Conservation (phyloP, 2,113 vertebrate genomes). For the Hyla sarda region DNA sequence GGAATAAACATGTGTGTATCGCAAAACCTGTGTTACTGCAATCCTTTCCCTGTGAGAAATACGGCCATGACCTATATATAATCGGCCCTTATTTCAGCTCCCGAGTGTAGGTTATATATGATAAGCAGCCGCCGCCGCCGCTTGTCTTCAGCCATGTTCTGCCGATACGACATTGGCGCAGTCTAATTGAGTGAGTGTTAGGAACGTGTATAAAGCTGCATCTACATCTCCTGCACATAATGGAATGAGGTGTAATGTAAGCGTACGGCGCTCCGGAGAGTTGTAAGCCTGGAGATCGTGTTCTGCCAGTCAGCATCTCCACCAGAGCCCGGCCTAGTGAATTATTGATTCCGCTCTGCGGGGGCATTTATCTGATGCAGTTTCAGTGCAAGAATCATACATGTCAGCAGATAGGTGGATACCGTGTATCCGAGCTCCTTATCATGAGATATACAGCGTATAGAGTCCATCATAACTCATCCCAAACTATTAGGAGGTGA, state of each 20-base stretch:
- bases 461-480: not conserved
- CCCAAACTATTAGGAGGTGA: not conserved
- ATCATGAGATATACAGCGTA: too few species aligned
- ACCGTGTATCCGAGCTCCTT: not conserved
- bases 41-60: too few species aligned
- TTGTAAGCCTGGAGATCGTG: not conserved
- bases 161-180: not conserved
- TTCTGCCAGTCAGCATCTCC: not conserved
- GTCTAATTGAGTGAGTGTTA: constrained; percentile 32
- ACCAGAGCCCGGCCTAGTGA: not conserved
- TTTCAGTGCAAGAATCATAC: too few species aligned
- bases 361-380: constrained; percentile 11
- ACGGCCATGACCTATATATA: too few species aligned
- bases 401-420: too few species aligned
- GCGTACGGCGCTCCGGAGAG: constrained; percentile 21
- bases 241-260: not conserved
- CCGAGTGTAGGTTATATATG: too few species aligned
- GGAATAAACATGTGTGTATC: too few species aligned
- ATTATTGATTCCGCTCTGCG: not conserved
- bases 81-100: too few species aligned
- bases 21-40: too few species aligned
- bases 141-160: constrained; percentile 22
- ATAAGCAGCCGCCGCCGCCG: too few species aligned
- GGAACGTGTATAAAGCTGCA: constrained; percentile 35
- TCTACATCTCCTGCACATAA: constrained; percentile 19